phyloP scores from a whole-genome alignment of 2,888 invertebrate species.

The Caenorhabditis sp. region DNA sequence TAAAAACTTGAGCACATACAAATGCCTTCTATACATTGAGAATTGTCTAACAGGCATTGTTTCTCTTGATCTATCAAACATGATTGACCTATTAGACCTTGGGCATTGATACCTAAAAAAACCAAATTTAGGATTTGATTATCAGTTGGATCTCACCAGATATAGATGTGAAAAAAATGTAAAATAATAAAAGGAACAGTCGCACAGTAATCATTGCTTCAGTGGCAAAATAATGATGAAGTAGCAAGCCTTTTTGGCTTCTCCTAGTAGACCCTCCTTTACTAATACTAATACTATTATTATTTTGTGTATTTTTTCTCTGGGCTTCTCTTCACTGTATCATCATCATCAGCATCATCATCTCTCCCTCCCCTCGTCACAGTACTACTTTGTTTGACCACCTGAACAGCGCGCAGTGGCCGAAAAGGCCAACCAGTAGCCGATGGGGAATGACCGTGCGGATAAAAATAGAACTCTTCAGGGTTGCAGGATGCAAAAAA shows the following conservation, averaged over 20 bases:
- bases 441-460: conserved; percentile 7
- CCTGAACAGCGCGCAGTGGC: conserved; percentile 36
- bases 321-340: conserved; percentile 21
- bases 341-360: neutral
- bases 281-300: neutral
- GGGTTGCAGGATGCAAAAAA: neutral
- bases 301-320: conserved; percentile 11
- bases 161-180: neutral
- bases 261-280: neutral
- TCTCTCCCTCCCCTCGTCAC: conserved; percentile 17
- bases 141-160: no score
- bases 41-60: conserved; percentile 48
- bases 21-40: conserved; percentile 58
- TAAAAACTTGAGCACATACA: conserved; percentile 61
- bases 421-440: conserved; percentile 17
- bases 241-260: neutral
- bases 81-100: conserved; percentile 40
- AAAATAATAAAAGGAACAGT: conserved; percentile 15
- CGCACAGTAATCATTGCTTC: conserved; percentile 19
- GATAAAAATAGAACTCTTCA: conserved; percentile 33
- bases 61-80: conserved; percentile 43
- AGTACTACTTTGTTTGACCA: conserved; percentile 35
- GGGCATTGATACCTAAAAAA: neutral
- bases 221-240: no score
- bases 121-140: no score